A percentile compares a stretch with the other conserved stretches of the same genome.
phyloP scores from a whole-genome alignment of 2,113 vertebrate genomes.

The Crocuta crocuta region DNA sequence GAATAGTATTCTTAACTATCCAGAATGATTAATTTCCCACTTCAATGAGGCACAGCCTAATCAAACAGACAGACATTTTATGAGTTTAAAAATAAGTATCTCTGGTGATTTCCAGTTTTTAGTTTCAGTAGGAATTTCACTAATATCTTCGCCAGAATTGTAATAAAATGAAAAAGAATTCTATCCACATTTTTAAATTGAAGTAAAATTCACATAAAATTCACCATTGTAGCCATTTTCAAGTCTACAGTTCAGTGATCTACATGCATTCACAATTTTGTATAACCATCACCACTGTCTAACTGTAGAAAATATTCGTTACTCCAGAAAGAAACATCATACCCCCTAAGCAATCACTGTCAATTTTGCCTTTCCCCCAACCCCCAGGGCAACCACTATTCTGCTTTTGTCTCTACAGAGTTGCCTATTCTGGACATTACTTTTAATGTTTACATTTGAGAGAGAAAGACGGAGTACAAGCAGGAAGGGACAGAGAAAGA shows the following conservation, averaged over 20 bases:
- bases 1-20: background rate
- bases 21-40: background rate
- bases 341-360: background rate
- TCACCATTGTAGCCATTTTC: background rate
- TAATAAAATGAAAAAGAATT: slow-evolving; percentile 51
- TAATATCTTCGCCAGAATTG: background rate
- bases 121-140: slow-evolving; percentile 47
- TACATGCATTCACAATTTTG: background rate
- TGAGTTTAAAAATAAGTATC: background rate
- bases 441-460: no score
- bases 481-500: no score
- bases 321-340: background rate
- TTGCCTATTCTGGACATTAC: background rate
- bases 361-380: background rate
- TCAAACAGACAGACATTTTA: slow-evolving; percentile 22
- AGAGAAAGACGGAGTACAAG: no score
- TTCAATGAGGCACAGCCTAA: background rate
- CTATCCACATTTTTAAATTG: background rate
- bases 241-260: background rate
- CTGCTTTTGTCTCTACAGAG: background rate
- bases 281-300: background rate
- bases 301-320: background rate
- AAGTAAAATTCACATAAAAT: slow-evolving; percentile 29
- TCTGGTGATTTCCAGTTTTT: background rate
- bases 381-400: background rate